Evolutionary conservation across 2,113 vertebrate species (phyloP), one percentile per base, ranked within the genome.

Genomic region (Acanthisitta chloris): DNA sequence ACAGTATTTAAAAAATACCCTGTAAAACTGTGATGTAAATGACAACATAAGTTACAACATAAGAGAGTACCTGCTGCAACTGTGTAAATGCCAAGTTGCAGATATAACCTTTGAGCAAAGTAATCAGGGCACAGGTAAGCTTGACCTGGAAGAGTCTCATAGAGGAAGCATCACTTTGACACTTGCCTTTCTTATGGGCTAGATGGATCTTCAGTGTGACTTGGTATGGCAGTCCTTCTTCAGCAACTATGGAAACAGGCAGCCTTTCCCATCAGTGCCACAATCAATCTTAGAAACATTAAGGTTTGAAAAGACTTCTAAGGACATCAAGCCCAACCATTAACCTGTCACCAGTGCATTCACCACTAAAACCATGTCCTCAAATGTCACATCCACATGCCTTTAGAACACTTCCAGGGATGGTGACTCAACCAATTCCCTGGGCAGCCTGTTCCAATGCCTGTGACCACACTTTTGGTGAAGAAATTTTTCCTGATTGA

Each of bases 11-110:
- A 25, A 38, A 67, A 61, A 28, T 26, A 31, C 21, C 3, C 10
- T 36, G 14, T 26, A 49, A 40, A 79, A 43, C 3, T 21, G 51
- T 29, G 14, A 24, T 10, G 9, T 8, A 82, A 91, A 51, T 23
- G 2, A 2, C 18, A 64, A 12, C 1, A 0, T 2, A 25, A 52
- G 7, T 10, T 34, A 51, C 12, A 73, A 24, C 26, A 19, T 1
- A 28, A 38, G 21, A 57, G 23, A 38, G 33, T 4, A 67, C 23
- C 21, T 55, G 29, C 65, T 33, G 24, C 45, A 69, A 2, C 11
- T 25, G 19, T 0, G 0, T 1, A 29, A 72, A 38, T 2, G 6
- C 9, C 38, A 48, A 81, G 28, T 1, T 79, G 36, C 10, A 51
- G 29, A 2, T 4, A 64, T 25, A 69, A 57, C 21, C 10, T 43